Conservation (phyloP, 1,140 invertebrate species). For the Zaprionus gabonicus region DNA sequence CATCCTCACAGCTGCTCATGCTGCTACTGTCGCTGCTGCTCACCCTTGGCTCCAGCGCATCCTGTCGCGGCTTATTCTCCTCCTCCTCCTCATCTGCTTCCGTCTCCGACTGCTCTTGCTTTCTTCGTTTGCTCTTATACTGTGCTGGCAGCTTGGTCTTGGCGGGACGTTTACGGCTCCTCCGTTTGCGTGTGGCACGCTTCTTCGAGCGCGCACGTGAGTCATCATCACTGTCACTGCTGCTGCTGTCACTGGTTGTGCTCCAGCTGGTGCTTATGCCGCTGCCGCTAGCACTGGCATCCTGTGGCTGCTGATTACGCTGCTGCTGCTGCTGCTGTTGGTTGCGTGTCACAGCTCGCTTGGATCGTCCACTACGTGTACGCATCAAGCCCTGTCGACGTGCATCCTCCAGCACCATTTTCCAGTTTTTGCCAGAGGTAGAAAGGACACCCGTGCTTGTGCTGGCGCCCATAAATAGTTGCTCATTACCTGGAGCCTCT, state of each 20-base stretch:
- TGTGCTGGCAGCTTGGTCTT: neutral
- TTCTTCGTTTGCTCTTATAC: conserved; percentile 46
- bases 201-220: conserved; percentile 19
- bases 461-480: conserved; percentile 68
- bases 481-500: conserved; percentile 10
- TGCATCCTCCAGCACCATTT: conserved; percentile 52
- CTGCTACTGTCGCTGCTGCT: conserved; percentile 38
- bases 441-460: conserved; percentile 71
- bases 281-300: conserved; percentile 19
- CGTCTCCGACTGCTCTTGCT: neutral
- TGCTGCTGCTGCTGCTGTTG: conserved; percentile 13
- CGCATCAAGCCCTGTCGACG: conserved; percentile 47
- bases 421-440: conserved; percentile 64
- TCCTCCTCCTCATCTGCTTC: neutral
- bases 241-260: conserved; percentile 29
- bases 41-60: neutral
- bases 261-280: conserved; percentile 24
- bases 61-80: neutral
- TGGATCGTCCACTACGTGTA: conserved; percentile 11
- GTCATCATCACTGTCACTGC: conserved; percentile 34
- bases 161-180: conserved; percentile 21
- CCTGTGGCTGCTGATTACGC: neutral
- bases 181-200: conserved; percentile 33
- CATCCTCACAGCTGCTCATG: conserved; percentile 34
- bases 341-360: conserved; percentile 27